phyloP scores from a whole-genome alignment of 1,140 invertebrate genomes.

The Gyrodactylus salaris region DNA sequence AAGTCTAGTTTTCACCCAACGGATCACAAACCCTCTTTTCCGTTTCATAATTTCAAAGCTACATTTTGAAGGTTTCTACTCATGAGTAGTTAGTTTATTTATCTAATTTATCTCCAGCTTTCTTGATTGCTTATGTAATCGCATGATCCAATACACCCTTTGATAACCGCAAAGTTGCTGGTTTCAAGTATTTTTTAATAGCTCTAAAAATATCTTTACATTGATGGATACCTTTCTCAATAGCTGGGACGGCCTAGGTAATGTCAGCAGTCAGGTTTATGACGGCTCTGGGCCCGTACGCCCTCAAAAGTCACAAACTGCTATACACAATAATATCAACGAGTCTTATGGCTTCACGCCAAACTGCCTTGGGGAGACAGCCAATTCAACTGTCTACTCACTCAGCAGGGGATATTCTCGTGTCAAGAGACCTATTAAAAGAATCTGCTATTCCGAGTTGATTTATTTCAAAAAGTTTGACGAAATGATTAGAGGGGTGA shows the following conservation, averaged over 20 bases:
- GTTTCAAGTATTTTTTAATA: too few species aligned
- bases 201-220: too few species aligned
- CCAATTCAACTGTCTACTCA: neutral
- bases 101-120: too few species aligned
- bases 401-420: neutral
- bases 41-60: too few species aligned
- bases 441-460: neutral
- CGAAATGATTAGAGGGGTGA: neutral
- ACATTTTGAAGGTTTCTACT: too few species aligned
- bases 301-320: neutral
- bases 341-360: neutral
- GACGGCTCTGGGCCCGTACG: neutral
- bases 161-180: too few species aligned
- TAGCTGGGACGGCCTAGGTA: neutral
- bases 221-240: too few species aligned
- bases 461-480: neutral
- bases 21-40: too few species aligned
- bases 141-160: too few species aligned
- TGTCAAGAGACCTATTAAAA: neutral
- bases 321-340: neutral
- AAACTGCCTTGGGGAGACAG: neutral
- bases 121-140: too few species aligned
- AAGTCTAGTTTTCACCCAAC: too few species aligned
- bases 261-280: neutral
- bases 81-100: too few species aligned